Evolutionary conservation across 2,797 vertebrate genomes (phyloP), one percentile per base, ranked within the genome.

Genomic region (Clarias platycephalus): DNA sequence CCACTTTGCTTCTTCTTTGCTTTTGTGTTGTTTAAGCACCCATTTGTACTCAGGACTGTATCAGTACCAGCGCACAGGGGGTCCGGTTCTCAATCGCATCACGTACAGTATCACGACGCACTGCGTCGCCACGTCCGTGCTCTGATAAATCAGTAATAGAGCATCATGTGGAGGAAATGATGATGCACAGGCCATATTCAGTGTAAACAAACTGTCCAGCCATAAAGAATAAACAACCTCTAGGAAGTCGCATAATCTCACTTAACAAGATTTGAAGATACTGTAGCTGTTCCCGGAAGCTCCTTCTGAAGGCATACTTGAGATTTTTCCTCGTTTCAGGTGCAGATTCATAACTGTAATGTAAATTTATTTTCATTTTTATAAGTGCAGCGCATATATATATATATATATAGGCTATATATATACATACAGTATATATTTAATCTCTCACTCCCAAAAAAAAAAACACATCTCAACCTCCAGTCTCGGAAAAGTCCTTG

Each of bases 21-120:
- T 90, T 90, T 89, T 89, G 83, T 81, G 92, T 90, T 90, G 63
- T 93, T 90, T 89, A 80, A 86, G 53, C 84, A 71, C 86, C 88
- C 85, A 90, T 90, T 88, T 89, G 92, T 91, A 89, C 93, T 91
- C 92, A 92, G 91, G 92, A 92, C 67, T 90, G 58, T 62, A 91
- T 83, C 55, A 68, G 81, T 84, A 84, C 86, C 60, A 1, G 6
- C 79, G 44, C 86, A 77, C 84, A 80, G 89, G 89, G 87, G 66
- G 87, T 75, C 76, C 53, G 26, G 82, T 83, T 85, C 84, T 87
- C 83, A 13, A 8, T 20, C 4, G 2, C 81, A 68, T 60, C 18
- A 26, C 28, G 5, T 5, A 22, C 37, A 37, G 37, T 37, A 37
- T 34, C 37, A 55, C 20, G 26, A 53, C 58, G 44, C 9, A 5